Percentiles rank a stretch among this genome's conserved stretches.
phyloP scores from a whole-genome alignment of 2,888 invertebrate species.

The Ectemnius cavifrons region DNA sequence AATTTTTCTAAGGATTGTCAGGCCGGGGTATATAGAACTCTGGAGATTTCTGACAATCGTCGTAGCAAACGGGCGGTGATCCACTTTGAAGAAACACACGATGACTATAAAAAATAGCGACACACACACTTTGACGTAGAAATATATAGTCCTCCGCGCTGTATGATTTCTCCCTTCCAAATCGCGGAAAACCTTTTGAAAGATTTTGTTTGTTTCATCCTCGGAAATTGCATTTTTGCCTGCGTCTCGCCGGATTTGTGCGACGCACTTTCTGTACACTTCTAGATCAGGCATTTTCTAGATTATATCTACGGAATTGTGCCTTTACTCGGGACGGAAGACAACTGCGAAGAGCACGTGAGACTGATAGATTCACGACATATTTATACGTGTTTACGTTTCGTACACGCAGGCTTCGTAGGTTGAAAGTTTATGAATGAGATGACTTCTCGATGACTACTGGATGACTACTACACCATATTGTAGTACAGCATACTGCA shows the following conservation, averaged over 20 bases:
- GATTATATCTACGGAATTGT: not conserved
- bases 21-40: slow-evolving; percentile 89
- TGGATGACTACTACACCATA: slow-evolving; percentile 11
- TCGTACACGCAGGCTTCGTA: too few species aligned
- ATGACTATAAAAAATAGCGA: slow-evolving; percentile 72
- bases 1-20: slow-evolving; percentile 85
- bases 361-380: too few species aligned
- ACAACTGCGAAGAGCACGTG: too few species aligned
- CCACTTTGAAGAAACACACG: slow-evolving; percentile 78
- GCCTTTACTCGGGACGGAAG: too few species aligned
- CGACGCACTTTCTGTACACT: slow-evolving; percentile 77
- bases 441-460: too few species aligned
- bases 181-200: slow-evolving; percentile 80
- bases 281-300: slow-evolving; percentile 48
- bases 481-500: too few species aligned
- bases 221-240: slow-evolving; percentile 82
- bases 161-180: slow-evolving; percentile 69
- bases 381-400: too few species aligned
- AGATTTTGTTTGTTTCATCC: slow-evolving; percentile 82
- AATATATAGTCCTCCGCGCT: slow-evolving; percentile 30
- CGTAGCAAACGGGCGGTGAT: slow-evolving; percentile 84
- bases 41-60: slow-evolving; percentile 86
- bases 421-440: too few species aligned
- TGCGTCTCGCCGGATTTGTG: slow-evolving; percentile 81
- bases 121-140: slow-evolving; percentile 59